These are phyloP conservation scores for Henicopernis longicauda DNA, from an alignment of 2,113 vertebrate genomes.

Conservation along the genomic window DNA sequence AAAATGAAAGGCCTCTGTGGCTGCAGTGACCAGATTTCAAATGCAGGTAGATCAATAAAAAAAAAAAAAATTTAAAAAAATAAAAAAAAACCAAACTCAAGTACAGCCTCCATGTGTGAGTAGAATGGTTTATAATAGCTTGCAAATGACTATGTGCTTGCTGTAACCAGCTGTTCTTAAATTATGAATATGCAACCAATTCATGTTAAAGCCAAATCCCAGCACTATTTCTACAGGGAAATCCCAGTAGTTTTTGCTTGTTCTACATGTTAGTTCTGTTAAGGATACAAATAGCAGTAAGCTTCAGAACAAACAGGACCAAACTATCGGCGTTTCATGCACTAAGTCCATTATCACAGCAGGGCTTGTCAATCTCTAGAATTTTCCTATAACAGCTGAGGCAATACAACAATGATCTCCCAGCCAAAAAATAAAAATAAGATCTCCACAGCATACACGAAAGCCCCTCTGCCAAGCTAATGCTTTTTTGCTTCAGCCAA, in stretches of 20 bases:
- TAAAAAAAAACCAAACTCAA: not conserved
- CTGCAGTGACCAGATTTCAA: slow-evolving; percentile 89
- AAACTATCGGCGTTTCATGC: slow-evolving; percentile 74
- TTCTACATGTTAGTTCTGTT: slow-evolving; percentile 70
- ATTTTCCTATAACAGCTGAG: slow-evolving; percentile 73
- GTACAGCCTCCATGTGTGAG: slow-evolving; percentile 73
- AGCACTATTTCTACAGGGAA: slow-evolving; percentile 74
- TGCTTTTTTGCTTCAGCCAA: slow-evolving; percentile 74
- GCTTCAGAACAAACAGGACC: slow-evolving; percentile 74
- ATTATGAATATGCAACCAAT: slow-evolving; percentile 79
- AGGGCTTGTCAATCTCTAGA: slow-evolving; percentile 75
- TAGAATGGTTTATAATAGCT: slow-evolving; percentile 74
- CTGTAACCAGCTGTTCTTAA: slow-evolving; percentile 77
- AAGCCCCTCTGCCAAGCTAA: slow-evolving; percentile 74
- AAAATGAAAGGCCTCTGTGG: slow-evolving; percentile 85
- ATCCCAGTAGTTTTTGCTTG: slow-evolving; percentile 74
- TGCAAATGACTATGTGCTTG: slow-evolving; percentile 69
- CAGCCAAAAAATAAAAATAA: slow-evolving; percentile 50
- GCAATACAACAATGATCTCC: slow-evolving; percentile 78
- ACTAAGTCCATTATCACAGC: slow-evolving; percentile 82
- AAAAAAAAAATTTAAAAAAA: not conserved
- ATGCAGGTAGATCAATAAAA: slow-evolving; percentile 86
- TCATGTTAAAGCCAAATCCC: slow-evolving; percentile 76
- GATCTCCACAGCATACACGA: slow-evolving; percentile 72
- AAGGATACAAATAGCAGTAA: slow-evolving; percentile 78